Evolutionary conservation across 2,797 vertebrate genomes (phyloP).

Genomic region (Ara ararauna): DNA sequence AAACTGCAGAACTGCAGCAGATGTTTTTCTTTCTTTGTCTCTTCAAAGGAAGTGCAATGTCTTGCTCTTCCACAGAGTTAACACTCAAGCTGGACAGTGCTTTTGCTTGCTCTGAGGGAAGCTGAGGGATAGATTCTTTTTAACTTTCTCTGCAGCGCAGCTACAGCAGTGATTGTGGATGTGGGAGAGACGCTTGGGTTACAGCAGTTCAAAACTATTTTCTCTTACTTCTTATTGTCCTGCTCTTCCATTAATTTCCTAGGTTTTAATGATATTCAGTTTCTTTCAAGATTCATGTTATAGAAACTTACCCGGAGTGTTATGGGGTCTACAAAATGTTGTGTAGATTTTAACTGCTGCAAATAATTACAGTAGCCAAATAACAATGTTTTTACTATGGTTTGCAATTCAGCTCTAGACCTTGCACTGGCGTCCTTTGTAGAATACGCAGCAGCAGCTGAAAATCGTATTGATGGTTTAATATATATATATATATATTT

Average conservation of each 20-base stretch:
- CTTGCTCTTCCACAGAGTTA: background rate
- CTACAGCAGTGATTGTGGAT: background rate
- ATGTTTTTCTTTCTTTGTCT: background rate
- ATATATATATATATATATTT: background rate
- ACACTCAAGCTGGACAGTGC: background rate
- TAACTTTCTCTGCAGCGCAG: slow-evolving; percentile 1
- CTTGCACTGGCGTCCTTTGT: background rate
- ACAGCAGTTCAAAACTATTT: background rate
- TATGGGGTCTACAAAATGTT: background rate
- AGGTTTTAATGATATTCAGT: background rate
- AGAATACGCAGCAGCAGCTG: background rate
- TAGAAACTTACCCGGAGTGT: background rate
- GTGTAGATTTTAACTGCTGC: background rate
- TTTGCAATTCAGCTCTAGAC: background rate
- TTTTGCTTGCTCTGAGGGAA: background rate
- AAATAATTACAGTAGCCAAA: background rate
- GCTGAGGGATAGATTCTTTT: background rate
- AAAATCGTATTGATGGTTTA: background rate
- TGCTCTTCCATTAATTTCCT: background rate
- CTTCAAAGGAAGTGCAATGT: background rate
- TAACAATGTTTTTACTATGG: background rate
- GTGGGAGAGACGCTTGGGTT: background rate
- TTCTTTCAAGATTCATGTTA: background rate
- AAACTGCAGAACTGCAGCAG: background rate
- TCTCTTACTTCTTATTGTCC: background rate